These are phyloP conservation scores for Cheilosia vulpina DNA, from an alignment of 2,888 invertebrate species.

Conservation along the genomic window DNA sequence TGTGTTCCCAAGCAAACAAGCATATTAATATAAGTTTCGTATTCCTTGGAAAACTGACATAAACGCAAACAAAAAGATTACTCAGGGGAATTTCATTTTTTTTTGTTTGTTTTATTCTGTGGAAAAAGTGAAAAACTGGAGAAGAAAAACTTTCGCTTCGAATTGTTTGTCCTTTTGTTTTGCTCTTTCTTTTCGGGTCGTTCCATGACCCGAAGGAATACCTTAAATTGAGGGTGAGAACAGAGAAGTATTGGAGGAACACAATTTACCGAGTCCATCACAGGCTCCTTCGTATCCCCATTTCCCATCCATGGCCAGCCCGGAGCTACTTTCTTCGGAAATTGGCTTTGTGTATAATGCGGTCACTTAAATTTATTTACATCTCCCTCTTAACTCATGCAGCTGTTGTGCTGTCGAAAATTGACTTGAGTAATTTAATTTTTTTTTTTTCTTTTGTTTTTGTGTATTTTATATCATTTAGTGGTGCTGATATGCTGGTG, in stretches of 20 bases:
- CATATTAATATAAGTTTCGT: conserved; percentile 42
- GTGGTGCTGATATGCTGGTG: conserved; percentile 93
- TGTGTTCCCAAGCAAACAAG: conserved; percentile 19
- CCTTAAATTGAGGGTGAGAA: conserved; percentile 41
- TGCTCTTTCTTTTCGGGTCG: conserved; percentile 45
- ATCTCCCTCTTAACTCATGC: conserved; percentile 42
- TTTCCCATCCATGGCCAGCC: conserved; percentile 12
- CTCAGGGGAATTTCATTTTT: conserved; percentile 50
- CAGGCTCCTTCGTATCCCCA: background rate
- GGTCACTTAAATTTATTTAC: conserved; percentile 46
- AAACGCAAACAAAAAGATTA: conserved; percentile 71
- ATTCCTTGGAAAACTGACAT: conserved; percentile 50
- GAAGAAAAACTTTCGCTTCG: conserved; percentile 58
- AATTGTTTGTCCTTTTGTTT: conserved; percentile 69
- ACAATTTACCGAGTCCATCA: conserved; percentile 36
- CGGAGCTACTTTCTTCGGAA: conserved; percentile 43
- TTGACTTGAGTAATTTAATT: conserved; percentile 42
- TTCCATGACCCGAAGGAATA: conserved; percentile 51
- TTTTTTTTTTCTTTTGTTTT: background rate
- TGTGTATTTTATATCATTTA: conserved; percentile 73
- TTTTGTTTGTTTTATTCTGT: conserved; percentile 47
- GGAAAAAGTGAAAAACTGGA: conserved; percentile 27
- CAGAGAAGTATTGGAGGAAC: conserved; percentile 43
- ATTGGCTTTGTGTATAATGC: conserved; percentile 49
- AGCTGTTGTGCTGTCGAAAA: conserved; percentile 27